Evolutionary conservation across 2,797 vertebrate genomes (phyloP), one percentile per base, ranked within the genome.

Genomic region (Lutjanus argentimaculatus): DNA sequence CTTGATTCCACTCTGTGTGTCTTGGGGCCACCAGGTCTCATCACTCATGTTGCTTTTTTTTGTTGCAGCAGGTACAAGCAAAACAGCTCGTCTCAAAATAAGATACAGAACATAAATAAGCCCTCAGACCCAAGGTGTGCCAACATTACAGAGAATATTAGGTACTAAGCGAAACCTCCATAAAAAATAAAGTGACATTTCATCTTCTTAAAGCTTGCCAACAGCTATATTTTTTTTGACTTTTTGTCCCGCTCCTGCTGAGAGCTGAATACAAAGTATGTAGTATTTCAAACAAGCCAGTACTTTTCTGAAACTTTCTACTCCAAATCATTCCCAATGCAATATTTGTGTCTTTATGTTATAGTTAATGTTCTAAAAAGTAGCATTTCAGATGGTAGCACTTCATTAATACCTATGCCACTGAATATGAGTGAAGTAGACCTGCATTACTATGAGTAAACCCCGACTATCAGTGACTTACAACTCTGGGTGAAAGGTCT

Each of bases 401-500:
- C 43, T 16, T 15, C 42, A 46, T 56, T 2, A 19, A 77, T 45
- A 66, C 4, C 5, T 40, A n/a, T 48, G 70, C 42, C 67, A 36
- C 43, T 62, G 17, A 70, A n/a, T 15, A 22, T 58, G 9, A 72
- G 65, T 8, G 10, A 72, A 19, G n/a, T 22, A 52, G 52, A 67
- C 19, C 17, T 21, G 9, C 30, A 53, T 7, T 13, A 45, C 36
- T 9, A n/a, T 7, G 36, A 53, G 8, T 17, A 64, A 80, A 63
- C 13, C 13, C 45, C 72, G 13, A 51, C 12, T 53, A 22, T 45
- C 5, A 13, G 57, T 59, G n/a, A 61, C 40, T 77, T 68, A 77
- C 10, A 85, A 69, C 51, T 42, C 30, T 63, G 49, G 53, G 66
- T 83, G 25, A 88, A 84, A 85, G 79, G 70, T 84, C 22, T 51